phyloP scores from a whole-genome alignment of 2,888 invertebrate genomes.

The Phalera bucephala region DNA sequence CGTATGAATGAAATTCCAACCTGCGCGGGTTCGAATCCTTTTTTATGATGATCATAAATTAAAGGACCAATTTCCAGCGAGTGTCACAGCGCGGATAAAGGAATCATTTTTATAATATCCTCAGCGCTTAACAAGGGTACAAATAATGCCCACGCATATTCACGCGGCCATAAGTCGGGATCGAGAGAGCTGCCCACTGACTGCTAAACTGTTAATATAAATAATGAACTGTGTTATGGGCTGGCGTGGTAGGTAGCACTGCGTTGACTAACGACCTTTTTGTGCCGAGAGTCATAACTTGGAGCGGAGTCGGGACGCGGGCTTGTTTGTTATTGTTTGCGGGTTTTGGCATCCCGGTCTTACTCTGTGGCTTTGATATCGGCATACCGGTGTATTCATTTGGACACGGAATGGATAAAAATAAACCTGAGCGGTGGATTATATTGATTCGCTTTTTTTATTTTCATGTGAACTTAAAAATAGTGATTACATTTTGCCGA shows the following conservation, averaged over 20 bases:
- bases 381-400: not conserved
- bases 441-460: constrained; percentile 8
- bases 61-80: constrained; percentile 80
- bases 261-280: constrained; percentile 76
- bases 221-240: constrained; percentile 81
- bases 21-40: constrained; percentile 77
- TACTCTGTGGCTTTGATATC: not conserved
- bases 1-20: constrained; percentile 84
- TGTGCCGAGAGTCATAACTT: constrained; percentile 62
- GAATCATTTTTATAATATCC: constrained; percentile 83
- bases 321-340: constrained; percentile 35
- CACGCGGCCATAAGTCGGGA: constrained; percentile 78
- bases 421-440: constrained; percentile 11
- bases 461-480: no score
- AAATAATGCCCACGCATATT: constrained; percentile 82
- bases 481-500: no score
- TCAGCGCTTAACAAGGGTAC: constrained; percentile 81
- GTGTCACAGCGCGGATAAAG: constrained; percentile 81
- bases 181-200: constrained; percentile 69
- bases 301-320: constrained; percentile 31
- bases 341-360: constrained; percentile 28
- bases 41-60: constrained; percentile 81
- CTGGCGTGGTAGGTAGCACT: constrained; percentile 68
- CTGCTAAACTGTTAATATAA: constrained; percentile 83
- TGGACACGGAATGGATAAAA: constrained; percentile 16